Base-by-base conservation (phyloP, 2,888 invertebrate species). In the Callosobruchus maculatus region DNA sequence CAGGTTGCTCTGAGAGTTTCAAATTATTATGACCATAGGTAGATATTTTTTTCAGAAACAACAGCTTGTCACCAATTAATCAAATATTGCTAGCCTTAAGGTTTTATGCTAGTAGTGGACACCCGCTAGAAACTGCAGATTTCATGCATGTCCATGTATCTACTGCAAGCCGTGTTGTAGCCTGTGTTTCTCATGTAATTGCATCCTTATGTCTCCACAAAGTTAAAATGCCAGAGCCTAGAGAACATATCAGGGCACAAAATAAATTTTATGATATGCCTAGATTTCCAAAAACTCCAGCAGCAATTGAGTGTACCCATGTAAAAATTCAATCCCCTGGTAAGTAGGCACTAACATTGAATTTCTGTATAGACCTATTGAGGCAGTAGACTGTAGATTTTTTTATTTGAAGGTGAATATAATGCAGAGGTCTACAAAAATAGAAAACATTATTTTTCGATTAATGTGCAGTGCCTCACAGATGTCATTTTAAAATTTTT, bases 391-490 rank as follows among this genome's bases (percentile, higher is more conserved):
- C 26, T 21, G 0, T 70, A 22, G 69, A 66, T 76, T 74, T n/a
- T n/a, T n/a, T n/a, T n/a, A n/a, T n/a, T n/a, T n/a, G n/a, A 71
- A 76, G 78, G 77, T 21, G 80, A 81, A 71, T 75, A 80, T 20
- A 73, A 81, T 74, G 79, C 79, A 67, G 82, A 83, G 76, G 71
- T 78, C 20, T 82, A 77, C 70, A 30, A 80, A 70, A 82, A 83
- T 73, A 72, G 80, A 30, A 83, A 82, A 75, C 78, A 78, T 1
- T 81, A 75, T 70, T 83, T 83, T 78, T 82, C 81, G 20, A 49
- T 82, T 0, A 83, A 83, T 74, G 80, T 83, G 22, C 82, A 83
- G 73, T 77, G 75, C 7, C 75, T 81, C 20, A 78, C 75, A 22
- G 76, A 81, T 76, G 73, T 79, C 18, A 69, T 77, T 30, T 70